These are phyloP conservation scores for Carposina sasakii DNA, from an alignment of 1,140 invertebrate genomes.

Conservation along the genomic window DNA sequence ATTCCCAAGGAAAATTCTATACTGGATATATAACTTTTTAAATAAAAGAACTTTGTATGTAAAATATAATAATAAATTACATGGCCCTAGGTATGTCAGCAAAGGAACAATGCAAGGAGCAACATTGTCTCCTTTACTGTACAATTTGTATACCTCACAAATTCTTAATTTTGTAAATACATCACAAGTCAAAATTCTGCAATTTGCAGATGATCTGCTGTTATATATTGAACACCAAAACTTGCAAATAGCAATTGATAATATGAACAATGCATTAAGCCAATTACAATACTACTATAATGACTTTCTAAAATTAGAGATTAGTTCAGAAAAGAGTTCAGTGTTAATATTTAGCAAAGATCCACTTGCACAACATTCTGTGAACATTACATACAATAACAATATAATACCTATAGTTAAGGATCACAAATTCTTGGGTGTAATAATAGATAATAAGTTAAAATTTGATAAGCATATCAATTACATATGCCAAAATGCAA, in stretches of 20 bases:
- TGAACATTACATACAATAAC: background rate
- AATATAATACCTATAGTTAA: background rate
- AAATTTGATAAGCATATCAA: conserved; percentile 8
- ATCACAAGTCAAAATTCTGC: conserved; percentile 17
- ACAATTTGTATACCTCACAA: conserved; percentile 24
- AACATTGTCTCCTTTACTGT: conserved; percentile 25
- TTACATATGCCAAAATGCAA: conserved; percentile 1
- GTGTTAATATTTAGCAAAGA: background rate
- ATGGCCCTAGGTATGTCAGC: conserved; percentile 19
- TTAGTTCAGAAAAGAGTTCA: conserved; percentile 5
- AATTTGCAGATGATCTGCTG: conserved; percentile 28
- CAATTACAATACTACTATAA: conserved; percentile 13
- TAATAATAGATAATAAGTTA: conserved; percentile 15
- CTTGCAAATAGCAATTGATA: conserved; percentile 14
- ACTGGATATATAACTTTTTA: too few species aligned
- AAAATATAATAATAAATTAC: conserved; percentile 25
- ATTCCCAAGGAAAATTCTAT: too few species aligned
- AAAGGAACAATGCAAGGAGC: conserved; percentile 32
- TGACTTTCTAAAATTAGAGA: conserved; percentile 13
- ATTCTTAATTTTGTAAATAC: conserved; percentile 20
- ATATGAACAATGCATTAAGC: conserved; percentile 16
- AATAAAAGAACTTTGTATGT: conserved; percentile 25
- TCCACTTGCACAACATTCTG: background rate
- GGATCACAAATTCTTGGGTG: conserved; percentile 9
- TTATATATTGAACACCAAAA: conserved; percentile 18